Conservation (phyloP, 2,888 invertebrate genomes). For the Flexamia atlantica region DNA sequence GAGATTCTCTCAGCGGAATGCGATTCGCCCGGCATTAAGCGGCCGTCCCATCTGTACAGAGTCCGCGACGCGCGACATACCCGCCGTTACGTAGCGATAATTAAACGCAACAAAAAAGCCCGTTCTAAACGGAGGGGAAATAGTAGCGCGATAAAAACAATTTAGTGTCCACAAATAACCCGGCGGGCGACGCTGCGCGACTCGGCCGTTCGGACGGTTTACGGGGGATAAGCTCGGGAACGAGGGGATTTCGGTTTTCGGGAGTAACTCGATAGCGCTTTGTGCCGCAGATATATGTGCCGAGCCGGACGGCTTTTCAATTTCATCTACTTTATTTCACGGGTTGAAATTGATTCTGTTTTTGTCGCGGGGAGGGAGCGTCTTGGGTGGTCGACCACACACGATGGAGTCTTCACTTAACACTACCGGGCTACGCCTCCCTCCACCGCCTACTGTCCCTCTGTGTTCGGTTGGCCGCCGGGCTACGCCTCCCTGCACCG, state of each 20-base stretch:
- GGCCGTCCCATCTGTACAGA: slow-evolving; percentile 9
- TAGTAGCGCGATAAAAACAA: slow-evolving; percentile 43
- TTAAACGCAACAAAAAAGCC: slow-evolving; percentile 19
- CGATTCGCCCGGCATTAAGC: not conserved
- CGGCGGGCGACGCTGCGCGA: not conserved
- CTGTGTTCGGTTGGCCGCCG: not conserved
- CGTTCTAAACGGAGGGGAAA: not conserved
- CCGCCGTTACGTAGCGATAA: slow-evolving; percentile 1
- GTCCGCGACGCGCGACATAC: no score
- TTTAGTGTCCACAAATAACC: slow-evolving; percentile 36
- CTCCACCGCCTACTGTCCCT: not conserved
- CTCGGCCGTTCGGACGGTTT: not conserved
- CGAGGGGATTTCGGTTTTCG: slow-evolving; percentile 7
- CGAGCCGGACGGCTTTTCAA: slow-evolving; percentile 48
- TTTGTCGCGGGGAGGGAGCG: slow-evolving; percentile 31
- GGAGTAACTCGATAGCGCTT: slow-evolving; percentile 53
- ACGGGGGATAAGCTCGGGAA: not conserved
- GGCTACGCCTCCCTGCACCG: not conserved
- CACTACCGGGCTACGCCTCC: slow-evolving; percentile 18
- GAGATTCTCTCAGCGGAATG: not conserved
- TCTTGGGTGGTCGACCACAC: slow-evolving; percentile 29
- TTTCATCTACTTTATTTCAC: slow-evolving; percentile 58
- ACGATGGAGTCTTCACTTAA: slow-evolving; percentile 27
- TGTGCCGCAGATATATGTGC: slow-evolving; percentile 54
- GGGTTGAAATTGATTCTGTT: slow-evolving; percentile 55